Percentiles rank a stretch among this genome's conserved stretches.
These are phyloP conservation scores for Plectropomus leopardus DNA, from an alignment of 2,113 vertebrate genomes.

Conservation along the genomic window DNA sequence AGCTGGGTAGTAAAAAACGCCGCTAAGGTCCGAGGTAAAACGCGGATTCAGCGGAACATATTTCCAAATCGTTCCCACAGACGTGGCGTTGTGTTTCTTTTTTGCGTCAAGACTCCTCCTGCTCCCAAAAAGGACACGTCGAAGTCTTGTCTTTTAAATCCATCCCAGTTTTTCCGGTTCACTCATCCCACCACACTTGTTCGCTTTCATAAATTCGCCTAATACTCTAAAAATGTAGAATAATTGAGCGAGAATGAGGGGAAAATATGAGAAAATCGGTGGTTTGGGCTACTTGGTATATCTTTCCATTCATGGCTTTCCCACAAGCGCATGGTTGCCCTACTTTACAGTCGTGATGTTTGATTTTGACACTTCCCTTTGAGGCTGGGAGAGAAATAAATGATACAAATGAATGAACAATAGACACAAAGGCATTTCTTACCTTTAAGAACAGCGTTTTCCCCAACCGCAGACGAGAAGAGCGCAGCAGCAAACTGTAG, in stretches of 20 bases:
- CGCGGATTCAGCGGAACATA: conserved; percentile 55
- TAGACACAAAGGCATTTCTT: conserved; percentile 47
- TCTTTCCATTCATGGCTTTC: background rate
- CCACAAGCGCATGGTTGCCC: background rate
- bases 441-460: conserved; percentile 76
- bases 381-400: background rate
- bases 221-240: conserved; percentile 14
- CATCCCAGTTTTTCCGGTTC: conserved; percentile 54
- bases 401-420: conserved; percentile 20
- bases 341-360: background rate
- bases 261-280: background rate
- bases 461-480: conserved; percentile 43
- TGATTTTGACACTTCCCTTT: background rate
- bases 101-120: background rate
- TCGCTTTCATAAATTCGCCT: conserved; percentile 10
- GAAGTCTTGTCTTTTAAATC: conserved; percentile 16
- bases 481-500: conserved; percentile 53
- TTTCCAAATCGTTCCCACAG: conserved; percentile 47
- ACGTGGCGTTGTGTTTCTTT: conserved; percentile 54
- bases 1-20: conserved; percentile 29
- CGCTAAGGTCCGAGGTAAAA: conserved; percentile 49
- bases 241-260: background rate
- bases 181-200: conserved; percentile 48
- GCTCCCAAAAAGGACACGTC: conserved; percentile 72
- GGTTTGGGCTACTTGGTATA: accelerated